These are phyloP conservation scores for human DNA, from an alignment of 2,113 vertebrate genomes.

Conservation along the genomic window DNA sequence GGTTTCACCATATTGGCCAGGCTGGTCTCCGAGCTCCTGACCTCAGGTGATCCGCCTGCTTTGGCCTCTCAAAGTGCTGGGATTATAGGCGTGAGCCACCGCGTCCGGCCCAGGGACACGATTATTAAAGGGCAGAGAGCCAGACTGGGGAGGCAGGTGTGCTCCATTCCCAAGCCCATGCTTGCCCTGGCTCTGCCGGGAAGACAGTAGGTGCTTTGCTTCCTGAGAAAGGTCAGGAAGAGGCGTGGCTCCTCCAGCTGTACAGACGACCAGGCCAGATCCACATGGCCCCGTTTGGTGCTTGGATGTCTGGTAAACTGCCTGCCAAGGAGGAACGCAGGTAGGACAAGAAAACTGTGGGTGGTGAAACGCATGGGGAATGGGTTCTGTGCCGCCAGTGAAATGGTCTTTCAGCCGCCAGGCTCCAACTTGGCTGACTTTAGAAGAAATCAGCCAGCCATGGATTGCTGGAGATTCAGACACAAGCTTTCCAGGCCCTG, in stretches of 20 bases:
- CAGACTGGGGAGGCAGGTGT: not conserved
- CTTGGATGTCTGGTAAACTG: not conserved
- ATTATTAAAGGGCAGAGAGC: not conserved
- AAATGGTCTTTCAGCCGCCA: not conserved
- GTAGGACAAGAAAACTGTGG: not conserved
- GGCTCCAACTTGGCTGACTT: not conserved
- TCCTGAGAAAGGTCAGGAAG: not conserved
- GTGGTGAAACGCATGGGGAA: fast-evolving
- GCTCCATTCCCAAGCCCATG: not conserved
- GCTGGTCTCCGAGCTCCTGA: too few species aligned
- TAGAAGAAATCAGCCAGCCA: not conserved
- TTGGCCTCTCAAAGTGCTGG: too few species aligned
- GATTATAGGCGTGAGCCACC: too few species aligned
- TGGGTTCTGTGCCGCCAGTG: fast-evolving
- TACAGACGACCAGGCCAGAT: fast-evolving
- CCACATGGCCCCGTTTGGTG: fast-evolving
- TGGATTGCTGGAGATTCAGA: not conserved
- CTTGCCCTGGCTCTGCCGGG: fast-evolving
- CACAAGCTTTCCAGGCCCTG: not conserved
- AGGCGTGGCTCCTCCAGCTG: too few species aligned
- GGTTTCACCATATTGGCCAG: too few species aligned
- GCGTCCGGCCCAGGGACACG: not conserved
- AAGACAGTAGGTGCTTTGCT: not conserved
- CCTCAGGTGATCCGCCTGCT: too few species aligned
- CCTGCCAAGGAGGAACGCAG: not conserved